These are phyloP conservation scores for Argya squamiceps DNA, from an alignment of 2,797 vertebrate genomes.

Conservation along the genomic window DNA sequence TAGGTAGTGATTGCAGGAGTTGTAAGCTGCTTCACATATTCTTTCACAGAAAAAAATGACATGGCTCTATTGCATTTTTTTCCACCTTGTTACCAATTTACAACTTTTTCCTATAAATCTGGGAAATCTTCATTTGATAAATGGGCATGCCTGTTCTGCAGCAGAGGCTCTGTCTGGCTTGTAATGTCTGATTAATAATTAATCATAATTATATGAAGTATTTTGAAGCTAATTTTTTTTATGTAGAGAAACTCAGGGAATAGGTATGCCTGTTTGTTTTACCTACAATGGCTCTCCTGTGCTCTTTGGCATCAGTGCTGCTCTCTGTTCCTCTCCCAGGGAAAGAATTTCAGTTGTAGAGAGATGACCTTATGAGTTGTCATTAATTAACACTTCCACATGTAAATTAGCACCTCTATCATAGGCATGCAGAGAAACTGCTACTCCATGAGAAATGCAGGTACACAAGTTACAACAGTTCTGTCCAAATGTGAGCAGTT, in stretches of 20 bases:
- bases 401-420: not conserved
- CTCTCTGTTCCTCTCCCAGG: not conserved
- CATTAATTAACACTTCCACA: conserved; percentile 8
- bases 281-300: not conserved
- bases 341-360: not conserved
- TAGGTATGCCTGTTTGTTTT: not conserved
- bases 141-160: not conserved
- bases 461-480: not conserved
- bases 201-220: not conserved
- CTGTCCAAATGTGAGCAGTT: not conserved
- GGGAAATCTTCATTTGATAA: not conserved
- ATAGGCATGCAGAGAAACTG: not conserved
- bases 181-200: not conserved
- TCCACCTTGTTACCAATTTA: not conserved
- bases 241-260: not conserved
- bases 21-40: accelerated
- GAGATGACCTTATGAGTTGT: not conserved
- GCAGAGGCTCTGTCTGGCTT: not conserved
- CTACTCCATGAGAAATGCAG: not conserved
- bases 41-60: not conserved
- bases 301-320: not conserved
- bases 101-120: not conserved
- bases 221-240: not conserved
- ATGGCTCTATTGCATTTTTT: not conserved
- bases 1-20: not conserved